phyloP scores from a whole-genome alignment of 2,797 vertebrate species.

The Cygnus olor region DNA sequence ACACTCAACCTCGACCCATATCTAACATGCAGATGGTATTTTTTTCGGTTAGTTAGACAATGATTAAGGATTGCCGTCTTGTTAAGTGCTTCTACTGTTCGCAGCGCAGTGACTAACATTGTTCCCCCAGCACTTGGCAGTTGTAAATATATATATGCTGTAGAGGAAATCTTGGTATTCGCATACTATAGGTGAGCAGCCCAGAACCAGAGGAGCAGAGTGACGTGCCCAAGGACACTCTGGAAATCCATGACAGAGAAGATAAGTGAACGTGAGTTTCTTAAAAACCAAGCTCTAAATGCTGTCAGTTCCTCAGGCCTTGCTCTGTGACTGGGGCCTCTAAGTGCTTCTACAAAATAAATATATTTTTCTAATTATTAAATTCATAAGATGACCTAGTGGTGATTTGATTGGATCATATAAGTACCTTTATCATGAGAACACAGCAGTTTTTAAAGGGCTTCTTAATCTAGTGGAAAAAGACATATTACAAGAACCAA shows the following conservation, averaged over 20 bases:
- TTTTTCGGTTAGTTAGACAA: not conserved
- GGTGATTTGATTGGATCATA: conserved; percentile 25
- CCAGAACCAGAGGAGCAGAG: not conserved
- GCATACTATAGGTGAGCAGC: not conserved
- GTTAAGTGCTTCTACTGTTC: not conserved
- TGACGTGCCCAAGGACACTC: not conserved
- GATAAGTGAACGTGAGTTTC: not conserved
- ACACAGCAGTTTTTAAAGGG: not conserved
- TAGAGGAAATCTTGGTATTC: not conserved
- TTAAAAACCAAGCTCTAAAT: not conserved
- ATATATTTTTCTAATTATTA: conserved; percentile 31
- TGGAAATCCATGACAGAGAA: not conserved
- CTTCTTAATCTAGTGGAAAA: conserved; percentile 58
- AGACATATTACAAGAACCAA: conserved; percentile 12
- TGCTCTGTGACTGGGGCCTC: not conserved
- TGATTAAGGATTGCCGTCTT: conserved; percentile 25
- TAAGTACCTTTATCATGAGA: conserved; percentile 35
- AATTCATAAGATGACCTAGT: conserved; percentile 12
- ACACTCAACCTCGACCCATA: conserved; percentile 37
- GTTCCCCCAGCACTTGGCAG: not conserved
- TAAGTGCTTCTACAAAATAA: conserved; percentile 24
- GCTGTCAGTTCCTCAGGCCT: not conserved
- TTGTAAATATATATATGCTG: not conserved
- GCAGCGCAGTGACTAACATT: not conserved
- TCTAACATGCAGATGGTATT: not conserved